These are phyloP conservation scores for Coelinius sp. DNA, from an alignment of 2,888 invertebrate species.

Conservation along the genomic window DNA sequence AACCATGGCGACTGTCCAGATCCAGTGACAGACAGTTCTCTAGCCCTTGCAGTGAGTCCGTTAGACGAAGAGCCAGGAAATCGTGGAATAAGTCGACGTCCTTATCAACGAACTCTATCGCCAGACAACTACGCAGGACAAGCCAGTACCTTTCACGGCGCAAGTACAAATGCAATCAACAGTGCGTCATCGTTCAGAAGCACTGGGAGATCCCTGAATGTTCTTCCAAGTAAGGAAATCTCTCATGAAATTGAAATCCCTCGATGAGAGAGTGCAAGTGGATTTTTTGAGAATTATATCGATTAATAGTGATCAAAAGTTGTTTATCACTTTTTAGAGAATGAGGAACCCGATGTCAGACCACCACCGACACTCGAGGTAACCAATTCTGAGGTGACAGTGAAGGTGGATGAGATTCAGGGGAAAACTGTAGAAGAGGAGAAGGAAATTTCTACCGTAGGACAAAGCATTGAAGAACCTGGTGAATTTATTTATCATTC, in stretches of 20 bases:
- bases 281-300: conserved; percentile 18
- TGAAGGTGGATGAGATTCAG: conserved; percentile 15
- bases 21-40: conserved; percentile 50
- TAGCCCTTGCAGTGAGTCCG: conserved; percentile 53
- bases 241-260: not conserved
- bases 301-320: conserved; percentile 20
- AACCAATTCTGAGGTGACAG: not conserved
- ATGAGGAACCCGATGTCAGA: conserved; percentile 25
- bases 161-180: conserved; percentile 51
- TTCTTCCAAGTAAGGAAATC: conserved; percentile 51
- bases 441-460: conserved; percentile 5
- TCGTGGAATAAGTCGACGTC: conserved; percentile 49
- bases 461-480: conserved; percentile 30
- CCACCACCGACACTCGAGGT: conserved; percentile 24
- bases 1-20: conserved; percentile 72
- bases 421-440: conserved; percentile 23
- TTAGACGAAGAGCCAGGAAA: conserved; percentile 46
- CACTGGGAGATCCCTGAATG: conserved; percentile 54
- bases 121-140: conserved; percentile 55
- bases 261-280: not conserved
- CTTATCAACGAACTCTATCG: conserved; percentile 53
- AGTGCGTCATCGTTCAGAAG: conserved; percentile 54
- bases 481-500: not conserved
- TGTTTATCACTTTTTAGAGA: conserved; percentile 35
- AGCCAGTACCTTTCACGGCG: conserved; percentile 53